Percentiles rank a stretch among this genome's conserved stretches.
Evolutionary conservation across 1,140 invertebrate species (phyloP).

Genomic region (Limonius californicus): DNA sequence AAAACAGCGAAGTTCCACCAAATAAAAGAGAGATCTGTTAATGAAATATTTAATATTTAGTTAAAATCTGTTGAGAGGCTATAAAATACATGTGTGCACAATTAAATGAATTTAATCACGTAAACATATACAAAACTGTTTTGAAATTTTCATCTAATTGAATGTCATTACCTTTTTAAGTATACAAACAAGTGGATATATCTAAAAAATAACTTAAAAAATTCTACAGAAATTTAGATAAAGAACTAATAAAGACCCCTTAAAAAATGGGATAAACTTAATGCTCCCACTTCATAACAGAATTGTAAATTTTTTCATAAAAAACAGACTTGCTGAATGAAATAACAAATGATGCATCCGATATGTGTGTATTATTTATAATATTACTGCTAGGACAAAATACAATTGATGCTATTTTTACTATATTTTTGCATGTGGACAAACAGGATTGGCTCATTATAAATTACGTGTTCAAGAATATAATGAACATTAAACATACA

Average conservation of each 20-base stretch:
- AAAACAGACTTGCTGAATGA: conserved; percentile 12
- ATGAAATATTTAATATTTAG: conserved; percentile 12
- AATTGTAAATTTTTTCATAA: background rate
- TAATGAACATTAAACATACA: too few species aligned
- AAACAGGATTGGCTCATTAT: too few species aligned
- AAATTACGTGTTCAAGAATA: too few species aligned
- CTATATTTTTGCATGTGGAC: too few species aligned
- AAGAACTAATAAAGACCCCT: too few species aligned
- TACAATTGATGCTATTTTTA: background rate
- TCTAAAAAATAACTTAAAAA: background rate
- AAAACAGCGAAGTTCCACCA: too few species aligned
- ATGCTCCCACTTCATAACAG: background rate
- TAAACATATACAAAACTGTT: background rate
- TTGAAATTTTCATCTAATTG: background rate
- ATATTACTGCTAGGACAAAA: background rate
- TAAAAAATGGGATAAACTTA: background rate
- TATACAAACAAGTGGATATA: background rate
- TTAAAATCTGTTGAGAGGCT: conserved; percentile 12
- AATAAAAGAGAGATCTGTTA: background rate
- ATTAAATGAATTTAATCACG: background rate
- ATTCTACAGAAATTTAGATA: background rate
- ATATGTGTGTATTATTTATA: background rate
- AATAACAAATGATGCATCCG: background rate
- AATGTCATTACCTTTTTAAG: background rate
- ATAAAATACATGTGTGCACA: conserved; percentile 19